Conservation (phyloP, 2,888 invertebrate species). For the Cryptophagus acutangulus region DNA sequence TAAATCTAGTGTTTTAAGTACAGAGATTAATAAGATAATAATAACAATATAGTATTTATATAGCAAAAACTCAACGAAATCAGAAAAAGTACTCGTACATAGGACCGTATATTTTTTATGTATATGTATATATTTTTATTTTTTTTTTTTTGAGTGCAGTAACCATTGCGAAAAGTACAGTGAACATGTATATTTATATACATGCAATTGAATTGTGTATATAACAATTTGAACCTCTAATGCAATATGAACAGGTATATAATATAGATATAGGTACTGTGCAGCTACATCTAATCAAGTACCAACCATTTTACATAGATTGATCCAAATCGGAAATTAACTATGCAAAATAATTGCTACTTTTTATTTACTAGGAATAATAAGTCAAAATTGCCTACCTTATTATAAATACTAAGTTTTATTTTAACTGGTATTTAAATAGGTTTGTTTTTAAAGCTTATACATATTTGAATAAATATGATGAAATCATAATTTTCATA, state of each 20-base stretch:
- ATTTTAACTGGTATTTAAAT: constrained; percentile 29
- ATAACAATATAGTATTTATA: not conserved
- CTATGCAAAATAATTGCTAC: constrained; percentile 27
- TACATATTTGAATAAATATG: constrained; percentile 29
- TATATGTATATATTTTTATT: not conserved
- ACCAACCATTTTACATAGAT: constrained; percentile 20
- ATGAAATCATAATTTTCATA: constrained; percentile 32
- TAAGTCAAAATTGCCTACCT: constrained; percentile 38
- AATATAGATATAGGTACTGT: constrained; percentile 37
- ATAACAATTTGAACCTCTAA: constrained; percentile 39
- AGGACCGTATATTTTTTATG: constrained; percentile 9
- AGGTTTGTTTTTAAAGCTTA: constrained; percentile 35
- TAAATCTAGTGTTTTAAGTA: constrained; percentile 31
- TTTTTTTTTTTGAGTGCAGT: constrained; percentile 30
- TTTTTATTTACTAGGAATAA: constrained; percentile 24
- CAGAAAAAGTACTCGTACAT: constrained; percentile 11
- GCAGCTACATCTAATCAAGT: constrained; percentile 32
- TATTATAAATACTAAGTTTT: constrained; percentile 38
- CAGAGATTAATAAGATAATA: too few relatives aligned
- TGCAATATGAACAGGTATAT: constrained; percentile 40
- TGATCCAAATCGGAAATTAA: not conserved
- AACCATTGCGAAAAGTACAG: constrained; percentile 38
- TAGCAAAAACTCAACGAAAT: not conserved
- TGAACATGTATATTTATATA: constrained; percentile 30
- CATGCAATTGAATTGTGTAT: constrained; percentile 33